Evolutionary conservation across 2,797 vertebrate species (phyloP).

Genomic region (Remorina albescens): DNA sequence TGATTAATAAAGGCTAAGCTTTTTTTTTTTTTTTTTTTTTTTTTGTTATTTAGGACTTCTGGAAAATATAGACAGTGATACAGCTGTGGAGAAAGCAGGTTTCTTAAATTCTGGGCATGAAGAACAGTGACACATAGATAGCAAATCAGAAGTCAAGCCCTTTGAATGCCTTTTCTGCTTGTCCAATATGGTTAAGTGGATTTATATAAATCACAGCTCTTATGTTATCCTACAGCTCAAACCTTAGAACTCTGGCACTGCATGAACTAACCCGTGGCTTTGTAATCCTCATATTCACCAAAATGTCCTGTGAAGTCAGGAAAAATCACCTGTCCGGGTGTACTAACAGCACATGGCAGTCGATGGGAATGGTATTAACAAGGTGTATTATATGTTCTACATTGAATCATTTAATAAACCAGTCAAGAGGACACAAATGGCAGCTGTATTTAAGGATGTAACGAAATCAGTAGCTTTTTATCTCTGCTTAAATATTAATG

Average conservation of each 20-base stretch:
- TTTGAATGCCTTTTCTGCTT: neutral
- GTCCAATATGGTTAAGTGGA: neutral
- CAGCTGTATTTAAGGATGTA: neutral
- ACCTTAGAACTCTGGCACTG: neutral
- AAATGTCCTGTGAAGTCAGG: constrained; percentile 56
- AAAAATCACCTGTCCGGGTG: constrained; percentile 13
- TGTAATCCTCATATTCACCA: constrained; percentile 13
- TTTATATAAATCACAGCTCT: neutral
- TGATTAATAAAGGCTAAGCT: too few relatives aligned
- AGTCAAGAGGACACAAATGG: neutral
- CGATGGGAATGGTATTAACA: constrained; percentile 38
- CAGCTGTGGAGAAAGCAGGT: too few relatives aligned
- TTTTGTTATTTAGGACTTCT: too few relatives aligned
- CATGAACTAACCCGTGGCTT: constrained; percentile 24
- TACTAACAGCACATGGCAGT: constrained; percentile 25
- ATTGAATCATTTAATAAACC: neutral
- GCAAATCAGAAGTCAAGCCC: too few relatives aligned
- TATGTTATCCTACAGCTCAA: neutral
- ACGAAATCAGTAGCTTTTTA: neutral
- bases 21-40: too few relatives aligned
- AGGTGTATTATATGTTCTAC: neutral
- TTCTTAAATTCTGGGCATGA: too few relatives aligned
- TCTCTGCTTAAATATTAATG: neutral
- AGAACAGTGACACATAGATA: neutral
- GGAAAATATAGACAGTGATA: too few relatives aligned